phyloP scores from a whole-genome alignment of 2,888 invertebrate species.

The Drosophila incognita region DNA sequence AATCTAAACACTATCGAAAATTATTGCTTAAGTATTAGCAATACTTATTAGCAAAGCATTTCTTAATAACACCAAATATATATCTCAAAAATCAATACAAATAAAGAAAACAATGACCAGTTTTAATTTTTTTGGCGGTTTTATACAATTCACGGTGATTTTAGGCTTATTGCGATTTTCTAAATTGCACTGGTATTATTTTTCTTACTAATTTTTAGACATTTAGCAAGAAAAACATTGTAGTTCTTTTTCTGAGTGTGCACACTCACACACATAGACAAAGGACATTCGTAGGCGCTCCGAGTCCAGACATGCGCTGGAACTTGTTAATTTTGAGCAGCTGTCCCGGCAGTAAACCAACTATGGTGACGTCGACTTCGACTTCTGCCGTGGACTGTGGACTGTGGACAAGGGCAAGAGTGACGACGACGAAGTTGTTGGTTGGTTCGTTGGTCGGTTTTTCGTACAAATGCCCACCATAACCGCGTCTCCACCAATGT shows the following conservation, averaged over 20 bases:
- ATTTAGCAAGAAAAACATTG: not conserved
- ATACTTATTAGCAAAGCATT: not conserved
- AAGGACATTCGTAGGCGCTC: conserved; percentile 29
- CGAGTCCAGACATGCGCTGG: conserved; percentile 65
- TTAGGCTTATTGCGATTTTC: not conserved
- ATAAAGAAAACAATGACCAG: not conserved
- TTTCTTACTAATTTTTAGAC: not conserved
- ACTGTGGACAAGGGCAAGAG: conserved; percentile 42
- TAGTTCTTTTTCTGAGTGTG: not conserved
- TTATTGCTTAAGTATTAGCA: not conserved
- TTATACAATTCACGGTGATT: not conserved
- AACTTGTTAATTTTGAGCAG: conserved; percentile 80
- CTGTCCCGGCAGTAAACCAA: conserved; percentile 73
- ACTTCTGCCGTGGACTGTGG: conserved; percentile 8
- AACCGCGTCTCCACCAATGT: not conserved
- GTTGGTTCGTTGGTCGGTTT: conserved; percentile 52
- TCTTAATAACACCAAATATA: not conserved
- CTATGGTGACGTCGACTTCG: conserved; percentile 16
- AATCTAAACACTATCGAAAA: too few species aligned
- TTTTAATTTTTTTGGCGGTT: not conserved
- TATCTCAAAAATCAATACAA: not conserved
- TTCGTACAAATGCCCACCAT: conserved; percentile 35
- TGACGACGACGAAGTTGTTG: conserved; percentile 51
- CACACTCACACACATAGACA: conserved; percentile 10
- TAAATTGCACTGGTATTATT: not conserved